Conservation (phyloP, 2,113 vertebrate species). For the Octodon degus region DNA sequence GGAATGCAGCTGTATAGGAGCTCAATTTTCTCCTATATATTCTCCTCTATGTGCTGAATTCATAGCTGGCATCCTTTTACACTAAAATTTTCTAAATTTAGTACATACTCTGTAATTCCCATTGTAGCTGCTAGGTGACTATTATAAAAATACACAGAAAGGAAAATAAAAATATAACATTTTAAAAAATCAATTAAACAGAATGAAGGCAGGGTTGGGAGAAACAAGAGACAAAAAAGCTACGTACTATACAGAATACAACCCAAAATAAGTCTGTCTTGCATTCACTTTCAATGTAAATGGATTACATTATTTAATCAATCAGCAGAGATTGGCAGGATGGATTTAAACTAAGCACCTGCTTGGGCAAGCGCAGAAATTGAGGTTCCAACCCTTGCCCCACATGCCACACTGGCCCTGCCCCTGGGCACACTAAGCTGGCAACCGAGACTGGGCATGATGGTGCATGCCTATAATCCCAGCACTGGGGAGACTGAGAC, state of each 20-base stretch:
- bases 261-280: neutral
- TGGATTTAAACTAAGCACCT: neutral
- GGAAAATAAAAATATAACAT: neutral
- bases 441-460: no score
- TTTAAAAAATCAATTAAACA: neutral
- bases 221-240: neutral
- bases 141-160: neutral
- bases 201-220: neutral
- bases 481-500: no score
- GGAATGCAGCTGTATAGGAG: neutral
- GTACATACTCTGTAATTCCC: neutral
- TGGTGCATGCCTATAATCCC: no score
- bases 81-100: neutral
- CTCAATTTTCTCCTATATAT: neutral
- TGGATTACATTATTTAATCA: neutral
- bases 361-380: no score
- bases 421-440: no score
- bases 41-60: neutral
- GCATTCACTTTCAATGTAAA: neutral
- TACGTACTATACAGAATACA: neutral
- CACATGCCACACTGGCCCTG: no score
- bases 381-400: no score
- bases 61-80: neutral
- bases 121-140: neutral
- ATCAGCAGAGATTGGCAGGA: neutral